Percentiles rank a stretch among this genome's conserved stretches.
These are phyloP conservation scores for Acronicta psi DNA, from an alignment of 2,888 invertebrate genomes.

Conservation along the genomic window DNA sequence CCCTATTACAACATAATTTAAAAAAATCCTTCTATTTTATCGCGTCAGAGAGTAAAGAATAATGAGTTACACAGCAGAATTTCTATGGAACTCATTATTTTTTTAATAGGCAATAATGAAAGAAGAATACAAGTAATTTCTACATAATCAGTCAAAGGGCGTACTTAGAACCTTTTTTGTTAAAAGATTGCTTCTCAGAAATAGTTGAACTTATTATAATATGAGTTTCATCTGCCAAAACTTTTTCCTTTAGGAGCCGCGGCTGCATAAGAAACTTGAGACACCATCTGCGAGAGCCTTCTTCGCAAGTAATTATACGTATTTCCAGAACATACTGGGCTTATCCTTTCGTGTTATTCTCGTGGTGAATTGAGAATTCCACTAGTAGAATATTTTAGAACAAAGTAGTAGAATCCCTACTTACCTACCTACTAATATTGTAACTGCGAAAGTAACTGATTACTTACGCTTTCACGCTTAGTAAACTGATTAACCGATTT, in stretches of 20 bases:
- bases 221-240: slow-evolving; percentile 71
- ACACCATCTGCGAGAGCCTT: slow-evolving; percentile 73
- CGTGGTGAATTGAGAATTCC: not conserved
- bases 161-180: slow-evolving; percentile 43
- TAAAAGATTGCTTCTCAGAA: slow-evolving; percentile 56
- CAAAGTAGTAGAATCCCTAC: too few species aligned
- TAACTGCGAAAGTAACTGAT: too few species aligned
- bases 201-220: slow-evolving; percentile 72
- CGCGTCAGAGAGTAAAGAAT: too few species aligned
- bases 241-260: slow-evolving; percentile 72
- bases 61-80: too few species aligned
- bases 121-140: slow-evolving; percentile 1
- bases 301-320: slow-evolving; percentile 84
- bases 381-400: too few species aligned
- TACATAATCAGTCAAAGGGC: slow-evolving; percentile 20
- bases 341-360: slow-evolving; percentile 17
- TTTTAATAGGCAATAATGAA: too few species aligned
- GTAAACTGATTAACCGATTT: too few species aligned
- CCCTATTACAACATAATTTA: too few species aligned
- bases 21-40: too few species aligned
- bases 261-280: slow-evolving; percentile 73
- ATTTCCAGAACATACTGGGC: slow-evolving; percentile 63
- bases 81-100: too few species aligned
- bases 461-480: too few species aligned
- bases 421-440: too few species aligned